Evolutionary conservation across 2,797 vertebrate species (phyloP), one percentile per base, ranked within the genome.

Genomic region (Columba guinea): DNA sequence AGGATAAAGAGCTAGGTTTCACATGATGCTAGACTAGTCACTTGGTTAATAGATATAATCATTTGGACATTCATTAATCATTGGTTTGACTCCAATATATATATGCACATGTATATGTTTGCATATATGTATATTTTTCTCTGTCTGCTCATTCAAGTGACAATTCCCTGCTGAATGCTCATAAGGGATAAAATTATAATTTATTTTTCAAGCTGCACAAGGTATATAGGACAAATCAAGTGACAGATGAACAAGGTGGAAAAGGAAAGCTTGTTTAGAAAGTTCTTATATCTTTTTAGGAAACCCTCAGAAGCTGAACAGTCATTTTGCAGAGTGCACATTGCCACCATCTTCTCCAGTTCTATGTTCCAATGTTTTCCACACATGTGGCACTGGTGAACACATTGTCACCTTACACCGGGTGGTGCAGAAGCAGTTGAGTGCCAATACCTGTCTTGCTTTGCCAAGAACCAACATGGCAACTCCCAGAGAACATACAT

Each of bases 291-390:
- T 56, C 14, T 55, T 59, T 49, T 13, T 63, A 56, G 56, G 39
- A 74, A 81, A 30, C 13, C 5, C 18, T 53, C 13, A 52, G 23
- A 86, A 84, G 11, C 20, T 64, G 39, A 83, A 13, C 10, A 39
- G 6, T 51, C 5, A 7, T 44, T 93, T 82, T 76, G 44, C 64
- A 76, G 56, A 32, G 20, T 63, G 62, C 34, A 49, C 7, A 18
- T 46, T 52, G 22, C 15, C 26, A 64, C 30, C 0, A 0, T 63
- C 27, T 70, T 70, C 39, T 73, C 11, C 19, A 59, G 0, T 74
- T 67, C 28, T 64, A 7, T 52, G 1, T 60, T 82, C 27, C 21
- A 44, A 7, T 71, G 6, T 69, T 87, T 44, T 77, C 4, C 32
- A 2, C 20, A 4, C 14, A 9, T 48, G 20, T 52, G 37, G 9